Base-by-base conservation (phyloP, 2,113 vertebrate genomes). In the Leptosomus discolor region DNA sequence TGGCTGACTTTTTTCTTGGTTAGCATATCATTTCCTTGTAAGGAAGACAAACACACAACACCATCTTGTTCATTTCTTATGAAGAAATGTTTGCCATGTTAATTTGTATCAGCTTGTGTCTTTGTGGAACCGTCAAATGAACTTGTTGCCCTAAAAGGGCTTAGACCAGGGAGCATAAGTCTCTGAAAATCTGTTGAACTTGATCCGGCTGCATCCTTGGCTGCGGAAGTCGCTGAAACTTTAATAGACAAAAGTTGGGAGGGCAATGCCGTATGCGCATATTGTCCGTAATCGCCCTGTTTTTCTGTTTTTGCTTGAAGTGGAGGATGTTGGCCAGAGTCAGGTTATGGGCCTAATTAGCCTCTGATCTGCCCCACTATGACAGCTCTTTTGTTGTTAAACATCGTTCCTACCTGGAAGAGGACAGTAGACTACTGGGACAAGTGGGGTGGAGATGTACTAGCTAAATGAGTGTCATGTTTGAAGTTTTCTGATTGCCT, bases 11-110 rank as follows among this genome's bases (percentile, higher is more conserved):
- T 88, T 69, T 92, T 92, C 92, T 90, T 87, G 77, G 65, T 82
- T 77, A 85, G 89, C 87, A 67, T 54, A 96, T 53, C 78, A 79
- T 96, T 69, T 68, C 94, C 84, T 83, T 92, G 74, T 92, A 91
- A 88, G 87, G 94, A 92, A 91, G 75, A 17, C 37, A 65, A 64
- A 89, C 75, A 14, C 36, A 19, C 43, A 71, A 11, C 69, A 64
- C 77, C 1, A 3, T 41, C 77, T 57, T 36, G 7, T 87, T 94
- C 15, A 16, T 77, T 76, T 96, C 89, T 87, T 50, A 24, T 0
- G 15, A 71, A 79, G 77, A 85, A 91, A 51, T 90, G 54, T 88
- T 94, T 81, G 90, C 61, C 6, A 0, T 91, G 36, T 85, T 94
- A 81, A 89, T 91, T 92, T 93, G 15, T 80, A 45, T 94, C 15